Conservation (phyloP, 2,113 vertebrate genomes). For the Paracanthobrama guichenoti region DNA sequence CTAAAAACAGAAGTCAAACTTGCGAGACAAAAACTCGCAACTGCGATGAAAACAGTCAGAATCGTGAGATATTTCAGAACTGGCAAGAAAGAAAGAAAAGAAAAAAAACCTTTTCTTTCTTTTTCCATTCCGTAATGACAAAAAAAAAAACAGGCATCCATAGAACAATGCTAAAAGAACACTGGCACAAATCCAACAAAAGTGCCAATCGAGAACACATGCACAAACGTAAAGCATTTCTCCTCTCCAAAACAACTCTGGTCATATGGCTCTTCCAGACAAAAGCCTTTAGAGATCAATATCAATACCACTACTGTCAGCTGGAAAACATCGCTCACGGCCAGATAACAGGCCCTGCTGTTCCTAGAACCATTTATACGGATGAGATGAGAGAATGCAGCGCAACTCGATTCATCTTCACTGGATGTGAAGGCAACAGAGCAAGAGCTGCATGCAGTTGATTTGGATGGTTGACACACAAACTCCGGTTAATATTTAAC, state of each 20-base stretch:
- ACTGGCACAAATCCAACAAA: background rate
- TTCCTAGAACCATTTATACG: background rate
- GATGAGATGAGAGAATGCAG: background rate
- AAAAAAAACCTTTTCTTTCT: too few relatives aligned
- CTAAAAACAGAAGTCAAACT: too few relatives aligned
- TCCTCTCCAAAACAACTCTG: background rate
- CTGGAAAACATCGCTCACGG: background rate
- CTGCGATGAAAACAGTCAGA: too few relatives aligned
- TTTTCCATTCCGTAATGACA: too few relatives aligned
- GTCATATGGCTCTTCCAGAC: background rate
- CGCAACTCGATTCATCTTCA: background rate
- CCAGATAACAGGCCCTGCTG: background rate
- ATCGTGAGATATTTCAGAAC: too few relatives aligned
- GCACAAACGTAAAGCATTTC: background rate
- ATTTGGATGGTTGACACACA: background rate
- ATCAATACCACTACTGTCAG: conserved; percentile 2
- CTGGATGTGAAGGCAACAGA: background rate
- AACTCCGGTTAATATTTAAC: background rate
- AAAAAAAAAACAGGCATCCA: too few relatives aligned
- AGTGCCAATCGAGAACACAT: background rate
- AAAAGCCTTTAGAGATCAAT: conserved; percentile 33
- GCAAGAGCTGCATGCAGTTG: background rate
- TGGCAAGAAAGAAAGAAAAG: too few relatives aligned
- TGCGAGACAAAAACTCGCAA: too few relatives aligned
- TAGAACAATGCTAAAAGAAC: too few relatives aligned